Evolutionary conservation across 2,888 invertebrate genomes (phyloP).

Genomic region (Eurytoma californica): DNA sequence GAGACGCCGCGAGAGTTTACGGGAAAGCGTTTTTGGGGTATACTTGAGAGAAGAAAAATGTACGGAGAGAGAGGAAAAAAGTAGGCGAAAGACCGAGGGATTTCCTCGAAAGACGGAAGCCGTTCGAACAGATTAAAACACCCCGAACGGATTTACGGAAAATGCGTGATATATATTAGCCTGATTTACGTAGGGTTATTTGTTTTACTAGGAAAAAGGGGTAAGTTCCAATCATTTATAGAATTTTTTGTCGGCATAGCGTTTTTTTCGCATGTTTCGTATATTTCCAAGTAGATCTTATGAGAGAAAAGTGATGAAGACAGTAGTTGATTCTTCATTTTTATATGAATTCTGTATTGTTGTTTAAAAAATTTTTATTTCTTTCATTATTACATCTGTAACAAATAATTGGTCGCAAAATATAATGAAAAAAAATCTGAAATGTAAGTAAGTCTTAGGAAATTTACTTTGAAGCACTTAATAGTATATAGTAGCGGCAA

Average conservation of each 20-base stretch:
- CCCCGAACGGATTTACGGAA: neutral
- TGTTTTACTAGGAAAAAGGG: no score
- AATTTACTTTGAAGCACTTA: neutral
- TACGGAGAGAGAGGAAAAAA: slow-evolving; percentile 19
- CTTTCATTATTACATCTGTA: no score
- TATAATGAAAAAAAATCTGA: no score
- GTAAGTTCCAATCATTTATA: neutral
- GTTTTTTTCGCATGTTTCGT: neutral
- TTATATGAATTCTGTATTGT: no score
- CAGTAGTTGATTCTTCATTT: no score
- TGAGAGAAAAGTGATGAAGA: no score
- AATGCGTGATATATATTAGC: slow-evolving; percentile 6
- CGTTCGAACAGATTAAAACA: slow-evolving; percentile 19
- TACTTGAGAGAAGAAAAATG: slow-evolving; percentile 29
- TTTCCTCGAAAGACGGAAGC: slow-evolving; percentile 9
- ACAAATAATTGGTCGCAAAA: neutral
- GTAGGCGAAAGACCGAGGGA: neutral
- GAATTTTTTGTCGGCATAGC: neutral
- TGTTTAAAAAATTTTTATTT: no score
- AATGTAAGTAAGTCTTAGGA: no score
- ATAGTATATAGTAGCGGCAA: no score
- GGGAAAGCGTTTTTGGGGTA: slow-evolving; percentile 1
- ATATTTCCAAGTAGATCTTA: no score
- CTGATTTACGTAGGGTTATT: no score
- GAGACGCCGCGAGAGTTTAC: slow-evolving; percentile 15